Conservation (phyloP, 2,113 vertebrate species). For the Vidua chalybeata region DNA sequence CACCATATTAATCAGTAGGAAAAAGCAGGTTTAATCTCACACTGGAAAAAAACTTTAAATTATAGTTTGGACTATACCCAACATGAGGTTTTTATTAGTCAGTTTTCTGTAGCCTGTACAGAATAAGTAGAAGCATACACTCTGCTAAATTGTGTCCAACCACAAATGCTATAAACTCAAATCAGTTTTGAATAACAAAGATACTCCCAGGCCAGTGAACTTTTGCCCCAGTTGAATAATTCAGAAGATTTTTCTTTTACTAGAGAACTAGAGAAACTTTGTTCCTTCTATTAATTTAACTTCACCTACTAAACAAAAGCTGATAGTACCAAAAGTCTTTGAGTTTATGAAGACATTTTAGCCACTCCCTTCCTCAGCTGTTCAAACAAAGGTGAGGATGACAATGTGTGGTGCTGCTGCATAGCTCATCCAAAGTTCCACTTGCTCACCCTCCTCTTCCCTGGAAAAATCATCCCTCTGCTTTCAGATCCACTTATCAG, state of each 20-base stretch:
- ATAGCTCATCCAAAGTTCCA: not conserved
- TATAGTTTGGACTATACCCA: conserved; percentile 11
- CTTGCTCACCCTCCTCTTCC: not conserved
- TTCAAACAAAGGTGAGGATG: not conserved
- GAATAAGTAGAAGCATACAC: not conserved
- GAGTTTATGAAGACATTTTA: not conserved
- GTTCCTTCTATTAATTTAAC: not conserved
- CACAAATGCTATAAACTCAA: not conserved
- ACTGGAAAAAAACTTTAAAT: conserved; percentile 41
- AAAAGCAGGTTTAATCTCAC: conserved; percentile 23
- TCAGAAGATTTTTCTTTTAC: not conserved
- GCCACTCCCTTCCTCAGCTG: not conserved
- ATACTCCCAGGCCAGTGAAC: not conserved
- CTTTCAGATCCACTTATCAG: not conserved
- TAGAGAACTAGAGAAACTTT: not conserved
- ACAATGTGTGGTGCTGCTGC: accelerated
- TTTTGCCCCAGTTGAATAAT: not conserved
- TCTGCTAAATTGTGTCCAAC: not conserved
- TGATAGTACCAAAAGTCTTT: not conserved
- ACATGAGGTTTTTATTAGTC: conserved; percentile 25
- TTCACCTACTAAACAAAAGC: not conserved
- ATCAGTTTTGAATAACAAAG: not conserved
- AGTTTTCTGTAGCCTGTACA: not conserved
- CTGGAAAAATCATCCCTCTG: not conserved
- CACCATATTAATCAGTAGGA: conserved; percentile 17